Percentiles rank a stretch among this genome's conserved stretches.
phyloP scores from a whole-genome alignment of 2,113 vertebrate species.

The Antennarius striatus region DNA sequence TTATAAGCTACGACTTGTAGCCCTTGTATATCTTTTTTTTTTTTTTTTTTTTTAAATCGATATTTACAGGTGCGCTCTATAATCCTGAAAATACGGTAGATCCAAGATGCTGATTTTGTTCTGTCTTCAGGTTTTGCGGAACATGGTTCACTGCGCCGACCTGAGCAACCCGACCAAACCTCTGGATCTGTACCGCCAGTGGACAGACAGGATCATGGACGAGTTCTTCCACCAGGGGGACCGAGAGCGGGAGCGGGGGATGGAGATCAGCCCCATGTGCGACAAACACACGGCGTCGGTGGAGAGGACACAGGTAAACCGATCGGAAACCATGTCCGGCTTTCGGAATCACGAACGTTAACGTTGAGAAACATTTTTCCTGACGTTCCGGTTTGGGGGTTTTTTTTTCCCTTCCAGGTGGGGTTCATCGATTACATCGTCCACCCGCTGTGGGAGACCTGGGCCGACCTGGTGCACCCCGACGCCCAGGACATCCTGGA shows the following conservation, averaged over 20 bases:
- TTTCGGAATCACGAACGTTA: neutral
- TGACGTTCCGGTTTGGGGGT: constrained; percentile 14
- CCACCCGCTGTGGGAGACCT: constrained; percentile 98
- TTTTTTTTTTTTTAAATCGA: too few relatives aligned
- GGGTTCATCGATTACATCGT: constrained; percentile 98
- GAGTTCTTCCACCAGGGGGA: constrained; percentile 99
- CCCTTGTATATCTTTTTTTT: too few relatives aligned
- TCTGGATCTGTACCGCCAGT: constrained; percentile 94
- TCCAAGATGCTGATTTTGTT: neutral
- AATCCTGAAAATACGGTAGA: neutral
- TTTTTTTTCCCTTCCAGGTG: constrained; percentile 77
- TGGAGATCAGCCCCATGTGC: constrained; percentile 99
- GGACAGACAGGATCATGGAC: constrained; percentile 98
- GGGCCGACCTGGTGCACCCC: constrained; percentile 97
- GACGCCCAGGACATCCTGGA: constrained; percentile 99
- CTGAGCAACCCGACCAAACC: constrained; percentile 98
- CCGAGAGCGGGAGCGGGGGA: constrained; percentile 92
- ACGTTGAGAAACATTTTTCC: neutral
- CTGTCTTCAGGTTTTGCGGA: constrained; percentile 88
- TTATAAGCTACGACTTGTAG: too few relatives aligned
- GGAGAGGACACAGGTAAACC: constrained; percentile 93
- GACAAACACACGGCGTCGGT: constrained; percentile 98
- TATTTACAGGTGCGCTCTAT: neutral
- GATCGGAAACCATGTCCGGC: neutral
- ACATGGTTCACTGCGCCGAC: constrained; percentile 98